Evolutionary conservation across 2,113 vertebrate species (phyloP).

Genomic region (Pseudorhombus dupliciocellatus): DNA sequence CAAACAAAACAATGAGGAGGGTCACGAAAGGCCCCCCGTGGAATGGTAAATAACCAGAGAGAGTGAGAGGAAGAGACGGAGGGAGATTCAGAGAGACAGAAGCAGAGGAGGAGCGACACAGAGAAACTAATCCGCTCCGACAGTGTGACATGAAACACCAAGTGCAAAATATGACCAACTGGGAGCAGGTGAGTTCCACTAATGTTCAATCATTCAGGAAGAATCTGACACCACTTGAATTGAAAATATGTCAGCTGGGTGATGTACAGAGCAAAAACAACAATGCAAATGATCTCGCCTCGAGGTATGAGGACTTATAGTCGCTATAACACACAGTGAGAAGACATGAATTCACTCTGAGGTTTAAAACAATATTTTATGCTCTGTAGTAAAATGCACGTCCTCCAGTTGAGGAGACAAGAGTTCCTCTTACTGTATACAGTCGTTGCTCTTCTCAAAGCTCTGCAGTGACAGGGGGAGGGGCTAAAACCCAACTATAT

Average conservation of each 20-base stretch:
- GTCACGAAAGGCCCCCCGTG: slow-evolving; percentile 65
- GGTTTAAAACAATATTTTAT: slow-evolving; percentile 9
- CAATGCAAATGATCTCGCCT: slow-evolving; percentile 40
- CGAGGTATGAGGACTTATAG: slow-evolving; percentile 17
- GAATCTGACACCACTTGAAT: slow-evolving; percentile 43
- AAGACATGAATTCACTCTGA: slow-evolving; percentile 14
- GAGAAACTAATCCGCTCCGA: slow-evolving; percentile 46
- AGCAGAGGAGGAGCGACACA: slow-evolving; percentile 19
- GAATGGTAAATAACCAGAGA: slow-evolving; percentile 68
- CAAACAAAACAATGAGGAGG: slow-evolving; percentile 72
- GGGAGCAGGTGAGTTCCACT: slow-evolving; percentile 61
- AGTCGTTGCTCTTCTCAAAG: slow-evolving; percentile 11
- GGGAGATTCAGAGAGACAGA: slow-evolving; percentile 17
- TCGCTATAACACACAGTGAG: slow-evolving; percentile 22
- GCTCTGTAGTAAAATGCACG: slow-evolving; percentile 1
- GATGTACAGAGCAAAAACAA: slow-evolving; percentile 39
- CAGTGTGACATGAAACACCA: slow-evolving; percentile 47
- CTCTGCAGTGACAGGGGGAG: not conserved
- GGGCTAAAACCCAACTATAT: slow-evolving; percentile 19
- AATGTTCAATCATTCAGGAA: slow-evolving; percentile 57
- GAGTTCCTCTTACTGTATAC: not conserved
- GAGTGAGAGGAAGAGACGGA: slow-evolving; percentile 31
- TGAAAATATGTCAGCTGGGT: slow-evolving; percentile 51
- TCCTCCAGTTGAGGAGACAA: not conserved
- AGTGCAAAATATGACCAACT: slow-evolving; percentile 65